phyloP scores from a whole-genome alignment of 2,113 vertebrate species.

The Siniperca chuatsi region DNA sequence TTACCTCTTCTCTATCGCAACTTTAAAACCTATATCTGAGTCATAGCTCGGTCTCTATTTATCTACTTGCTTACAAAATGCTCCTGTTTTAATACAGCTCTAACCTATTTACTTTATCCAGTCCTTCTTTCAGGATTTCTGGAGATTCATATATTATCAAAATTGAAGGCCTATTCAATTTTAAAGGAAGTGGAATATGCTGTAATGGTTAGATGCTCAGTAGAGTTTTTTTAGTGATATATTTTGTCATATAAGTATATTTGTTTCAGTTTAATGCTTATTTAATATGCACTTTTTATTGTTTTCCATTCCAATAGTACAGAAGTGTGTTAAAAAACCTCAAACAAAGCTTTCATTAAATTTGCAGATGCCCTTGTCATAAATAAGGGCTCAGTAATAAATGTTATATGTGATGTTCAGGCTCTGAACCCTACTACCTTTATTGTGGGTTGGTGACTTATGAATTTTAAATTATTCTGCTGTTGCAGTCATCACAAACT shows the following conservation, averaged over 20 bases:
- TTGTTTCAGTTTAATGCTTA: neutral
- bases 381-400: constrained; percentile 24
- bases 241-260: neutral
- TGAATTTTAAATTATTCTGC: constrained; percentile 50
- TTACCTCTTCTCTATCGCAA: constrained; percentile 35
- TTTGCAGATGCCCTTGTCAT: constrained; percentile 19
- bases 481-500: constrained; percentile 22
- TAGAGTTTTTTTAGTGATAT: neutral
- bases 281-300: constrained; percentile 7
- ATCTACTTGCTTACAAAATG: constrained; percentile 22
- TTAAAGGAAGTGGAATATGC: constrained; percentile 6
- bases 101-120: neutral
- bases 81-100: constrained; percentile 9
- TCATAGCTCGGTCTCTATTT: constrained; percentile 23
- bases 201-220: neutral
- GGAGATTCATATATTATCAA: constrained; percentile 3
- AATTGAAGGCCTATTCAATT: neutral
- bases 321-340: constrained; percentile 3
- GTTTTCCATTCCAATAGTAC: constrained; percentile 6
- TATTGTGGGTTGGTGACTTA: constrained; percentile 26
- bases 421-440: constrained; percentile 25
- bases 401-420: constrained; percentile 23
- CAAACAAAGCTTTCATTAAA: constrained; percentile 26
- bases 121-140: neutral
- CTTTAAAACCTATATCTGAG: constrained; percentile 37